A percentile compares a stretch with the other conserved stretches of the same genome.
Conservation (phyloP, 2,888 invertebrate species). For the Apocheima hispidaria region DNA sequence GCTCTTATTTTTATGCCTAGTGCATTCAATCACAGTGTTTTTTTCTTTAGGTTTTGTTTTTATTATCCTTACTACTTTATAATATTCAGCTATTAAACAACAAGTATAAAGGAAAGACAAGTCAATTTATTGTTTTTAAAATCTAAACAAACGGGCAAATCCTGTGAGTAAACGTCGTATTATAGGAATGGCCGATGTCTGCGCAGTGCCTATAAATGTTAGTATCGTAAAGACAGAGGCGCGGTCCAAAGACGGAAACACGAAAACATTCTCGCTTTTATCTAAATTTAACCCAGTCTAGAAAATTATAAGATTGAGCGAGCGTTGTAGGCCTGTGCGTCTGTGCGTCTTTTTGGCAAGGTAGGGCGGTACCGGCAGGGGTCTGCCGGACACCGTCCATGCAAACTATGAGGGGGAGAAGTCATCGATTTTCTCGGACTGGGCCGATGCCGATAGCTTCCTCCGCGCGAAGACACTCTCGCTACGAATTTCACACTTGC, state of each 20-base stretch:
- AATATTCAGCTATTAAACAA: too few relatives aligned
- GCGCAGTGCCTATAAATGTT: slow-evolving; percentile 73
- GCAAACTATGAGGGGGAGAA: slow-evolving; percentile 84
- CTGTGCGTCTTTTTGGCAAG: slow-evolving; percentile 35
- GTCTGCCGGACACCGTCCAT: slow-evolving; percentile 69
- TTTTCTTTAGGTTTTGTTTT: neutral
- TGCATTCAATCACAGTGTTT: neutral
- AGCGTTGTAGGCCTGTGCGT: slow-evolving; percentile 17
- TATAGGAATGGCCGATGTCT: slow-evolving; percentile 56
- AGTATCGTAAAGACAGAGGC: slow-evolving; percentile 68
- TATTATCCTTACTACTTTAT: neutral
- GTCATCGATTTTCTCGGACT: slow-evolving; percentile 84
- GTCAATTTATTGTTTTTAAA: too few relatives aligned
- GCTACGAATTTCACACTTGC: slow-evolving; percentile 61
- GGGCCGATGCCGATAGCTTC: slow-evolving; percentile 81
- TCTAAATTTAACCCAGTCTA: slow-evolving; percentile 19
- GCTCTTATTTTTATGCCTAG: neutral
- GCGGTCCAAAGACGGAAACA: slow-evolving; percentile 50
- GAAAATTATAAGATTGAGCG: slow-evolving; percentile 18
- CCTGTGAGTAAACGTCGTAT: slow-evolving; percentile 43
- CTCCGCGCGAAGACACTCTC: slow-evolving; percentile 64
- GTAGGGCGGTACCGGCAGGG: slow-evolving; percentile 41
- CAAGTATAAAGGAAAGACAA: too few relatives aligned
- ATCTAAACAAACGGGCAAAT: slow-evolving; percentile 28
- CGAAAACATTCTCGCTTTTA: slow-evolving; percentile 50